Conservation (phyloP, 2,888 invertebrate species). For the Halocaridina rubra region DNA sequence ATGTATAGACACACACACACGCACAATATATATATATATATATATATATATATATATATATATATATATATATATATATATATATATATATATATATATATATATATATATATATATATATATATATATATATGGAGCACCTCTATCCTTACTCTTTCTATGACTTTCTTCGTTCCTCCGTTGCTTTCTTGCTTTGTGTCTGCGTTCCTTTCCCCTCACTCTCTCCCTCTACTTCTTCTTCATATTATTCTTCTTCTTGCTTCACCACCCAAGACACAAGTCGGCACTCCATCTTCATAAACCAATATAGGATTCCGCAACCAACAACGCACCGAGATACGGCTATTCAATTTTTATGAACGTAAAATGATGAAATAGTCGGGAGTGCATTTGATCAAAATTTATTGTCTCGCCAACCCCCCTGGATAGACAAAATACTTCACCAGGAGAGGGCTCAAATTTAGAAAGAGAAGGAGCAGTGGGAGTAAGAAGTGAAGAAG, state of each 20-base stretch:
- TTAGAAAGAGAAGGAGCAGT: neutral
- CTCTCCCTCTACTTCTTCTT: neutral
- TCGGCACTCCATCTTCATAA: conserved; percentile 35
- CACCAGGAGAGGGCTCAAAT: neutral
- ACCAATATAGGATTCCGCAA: conserved; percentile 22
- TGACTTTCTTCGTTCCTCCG: neutral
- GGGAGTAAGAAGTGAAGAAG: too few relatives aligned
- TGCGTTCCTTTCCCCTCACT: neutral
- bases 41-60: too few relatives aligned
- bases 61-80: too few relatives aligned
- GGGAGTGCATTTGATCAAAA: conserved; percentile 26
- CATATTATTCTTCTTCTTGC: neutral
- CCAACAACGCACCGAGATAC: conserved; percentile 14
- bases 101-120: too few relatives aligned
- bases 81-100: too few relatives aligned
- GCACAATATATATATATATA: too few relatives aligned
- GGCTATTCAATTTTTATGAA: conserved; percentile 51
- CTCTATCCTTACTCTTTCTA: too few relatives aligned
- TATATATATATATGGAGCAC: too few relatives aligned
- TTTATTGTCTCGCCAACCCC: conserved; percentile 4
- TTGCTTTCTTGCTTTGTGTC: neutral
- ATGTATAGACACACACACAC: too few relatives aligned
- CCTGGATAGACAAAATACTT: conserved; percentile 1
- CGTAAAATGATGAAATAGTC: conserved; percentile 29
- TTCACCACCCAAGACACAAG: neutral